Percentiles rank a stretch among this genome's conserved stretches.
Evolutionary conservation across 2,797 vertebrate species (phyloP).

Genomic region (Hypotaenidia okinawae): DNA sequence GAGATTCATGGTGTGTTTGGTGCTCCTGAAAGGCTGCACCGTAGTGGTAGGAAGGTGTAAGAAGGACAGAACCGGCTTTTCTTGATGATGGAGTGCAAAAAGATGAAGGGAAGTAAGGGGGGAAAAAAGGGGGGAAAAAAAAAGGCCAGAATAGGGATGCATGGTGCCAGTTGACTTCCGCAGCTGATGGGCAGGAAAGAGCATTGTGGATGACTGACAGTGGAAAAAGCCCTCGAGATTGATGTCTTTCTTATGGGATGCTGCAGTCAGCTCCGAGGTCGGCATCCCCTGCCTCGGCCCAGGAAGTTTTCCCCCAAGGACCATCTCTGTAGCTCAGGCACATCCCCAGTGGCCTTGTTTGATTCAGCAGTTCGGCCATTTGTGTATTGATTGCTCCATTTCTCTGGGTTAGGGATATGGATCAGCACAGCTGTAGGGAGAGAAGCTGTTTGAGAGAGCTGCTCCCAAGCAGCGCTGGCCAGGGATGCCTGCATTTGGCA

Average conservation of each 20-base stretch:
- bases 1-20: background rate
- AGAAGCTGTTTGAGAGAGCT: background rate
- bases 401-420: background rate
- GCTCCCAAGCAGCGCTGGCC: background rate
- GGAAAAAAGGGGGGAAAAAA: background rate
- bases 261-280: background rate
- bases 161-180: background rate
- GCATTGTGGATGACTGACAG: background rate
- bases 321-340: background rate
- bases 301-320: background rate
- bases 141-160: background rate
- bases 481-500: background rate
- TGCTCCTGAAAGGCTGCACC: background rate
- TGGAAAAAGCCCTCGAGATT: background rate
- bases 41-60: background rate
- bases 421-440: background rate
- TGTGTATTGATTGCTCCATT: background rate
- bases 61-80: background rate
- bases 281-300: background rate
- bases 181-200: background rate
- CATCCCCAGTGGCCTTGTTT: background rate
- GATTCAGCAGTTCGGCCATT: background rate
- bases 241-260: conserved; percentile 24
- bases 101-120: background rate
- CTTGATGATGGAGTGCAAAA: background rate